A percentile compares a stretch with the other conserved stretches of the same genome.
Conservation (phyloP, 2,888 invertebrate genomes). For the Microctonus hyperodae region DNA sequence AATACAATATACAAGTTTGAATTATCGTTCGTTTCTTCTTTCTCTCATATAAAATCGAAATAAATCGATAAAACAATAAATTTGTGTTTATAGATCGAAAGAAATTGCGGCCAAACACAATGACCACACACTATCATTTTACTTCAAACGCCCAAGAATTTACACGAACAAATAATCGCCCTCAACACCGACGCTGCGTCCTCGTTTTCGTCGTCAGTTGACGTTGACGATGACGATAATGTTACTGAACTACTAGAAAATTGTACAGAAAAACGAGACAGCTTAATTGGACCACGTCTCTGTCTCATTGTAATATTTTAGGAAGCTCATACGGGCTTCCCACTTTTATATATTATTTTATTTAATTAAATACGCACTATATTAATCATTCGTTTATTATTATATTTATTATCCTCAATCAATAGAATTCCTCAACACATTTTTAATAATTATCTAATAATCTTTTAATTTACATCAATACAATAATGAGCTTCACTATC, state of each 20-base stretch:
- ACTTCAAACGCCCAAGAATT: conserved; percentile 16
- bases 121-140: conserved; percentile 5
- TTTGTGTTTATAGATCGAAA: not conserved
- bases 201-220: conserved; percentile 41
- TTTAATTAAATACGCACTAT: too few species aligned
- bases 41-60: not conserved
- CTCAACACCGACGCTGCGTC: conserved; percentile 34
- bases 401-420: conserved; percentile 22
- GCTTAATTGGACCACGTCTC: conserved; percentile 33
- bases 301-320: conserved; percentile 30
- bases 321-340: conserved; percentile 16
- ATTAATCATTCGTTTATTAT: not conserved
- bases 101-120: not conserved
- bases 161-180: conserved; percentile 12
- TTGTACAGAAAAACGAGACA: conserved; percentile 30
- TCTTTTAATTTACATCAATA: too few species aligned
- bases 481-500: too few species aligned
- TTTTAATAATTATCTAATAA: too few species aligned
- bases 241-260: conserved; percentile 30
- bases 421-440: not conserved
- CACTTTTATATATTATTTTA: not conserved
- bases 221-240: conserved; percentile 39
- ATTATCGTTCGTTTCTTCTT: not conserved
- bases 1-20: too few species aligned
- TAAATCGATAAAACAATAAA: not conserved